Conservation (phyloP, 2,888 invertebrate species). For the Clostera curtula region DNA sequence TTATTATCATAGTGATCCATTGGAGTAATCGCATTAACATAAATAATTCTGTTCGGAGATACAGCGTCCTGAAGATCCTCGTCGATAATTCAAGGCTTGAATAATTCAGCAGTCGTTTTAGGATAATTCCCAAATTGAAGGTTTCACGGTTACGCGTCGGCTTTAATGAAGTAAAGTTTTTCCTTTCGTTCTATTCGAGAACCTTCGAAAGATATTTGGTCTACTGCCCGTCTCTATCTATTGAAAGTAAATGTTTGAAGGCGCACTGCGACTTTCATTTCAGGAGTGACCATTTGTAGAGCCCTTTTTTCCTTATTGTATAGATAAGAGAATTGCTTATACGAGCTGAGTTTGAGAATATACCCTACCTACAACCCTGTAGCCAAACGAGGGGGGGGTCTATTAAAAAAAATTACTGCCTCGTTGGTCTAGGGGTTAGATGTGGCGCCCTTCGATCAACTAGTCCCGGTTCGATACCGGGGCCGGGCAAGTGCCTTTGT, state of each 20-base stretch:
- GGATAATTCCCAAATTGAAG: constrained; percentile 60
- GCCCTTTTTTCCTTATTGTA: too few relatives aligned
- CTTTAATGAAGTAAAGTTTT: constrained; percentile 49
- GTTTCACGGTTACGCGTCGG: constrained; percentile 43
- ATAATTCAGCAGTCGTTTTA: constrained; percentile 60
- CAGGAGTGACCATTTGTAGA: too few relatives aligned
- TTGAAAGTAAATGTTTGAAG: constrained; percentile 21
- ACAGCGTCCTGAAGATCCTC: constrained; percentile 46
- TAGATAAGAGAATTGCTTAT: too few relatives aligned
- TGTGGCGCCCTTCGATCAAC: too few relatives aligned
- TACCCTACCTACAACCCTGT: too few relatives aligned
- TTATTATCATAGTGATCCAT: background rate
- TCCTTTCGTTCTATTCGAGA: constrained; percentile 20
- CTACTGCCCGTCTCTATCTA: constrained; percentile 18
- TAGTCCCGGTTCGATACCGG: too few relatives aligned
- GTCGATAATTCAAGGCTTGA: constrained; percentile 59
- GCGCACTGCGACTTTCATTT: too few relatives aligned
- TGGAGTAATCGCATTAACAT: constrained; percentile 36
- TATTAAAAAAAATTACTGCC: too few relatives aligned
- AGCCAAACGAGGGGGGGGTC: too few relatives aligned
- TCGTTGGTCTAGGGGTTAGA: too few relatives aligned
- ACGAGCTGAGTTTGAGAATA: too few relatives aligned
- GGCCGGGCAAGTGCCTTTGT: too few relatives aligned
- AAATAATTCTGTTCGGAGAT: constrained; percentile 50
- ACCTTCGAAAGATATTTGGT: constrained; percentile 15